Evolutionary conservation across 2,888 invertebrate species (phyloP).

Genomic region (Leistus spinibarbis): DNA sequence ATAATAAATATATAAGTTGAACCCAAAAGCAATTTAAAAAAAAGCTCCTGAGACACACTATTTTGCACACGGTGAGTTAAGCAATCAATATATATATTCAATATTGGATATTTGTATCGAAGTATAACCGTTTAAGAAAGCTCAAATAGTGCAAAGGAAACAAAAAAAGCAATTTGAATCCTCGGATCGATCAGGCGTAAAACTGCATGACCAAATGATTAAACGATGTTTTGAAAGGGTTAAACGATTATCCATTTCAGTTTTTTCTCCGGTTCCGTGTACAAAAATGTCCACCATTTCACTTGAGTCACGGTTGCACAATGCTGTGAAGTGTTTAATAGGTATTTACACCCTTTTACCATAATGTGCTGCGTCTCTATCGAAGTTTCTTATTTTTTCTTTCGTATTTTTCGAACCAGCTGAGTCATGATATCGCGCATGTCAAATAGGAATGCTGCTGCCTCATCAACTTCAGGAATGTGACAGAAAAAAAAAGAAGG

Average conservation of each 20-base stretch:
- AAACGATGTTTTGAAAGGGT: constrained; percentile 37
- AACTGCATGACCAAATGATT: constrained; percentile 37
- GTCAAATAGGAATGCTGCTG: constrained; percentile 54
- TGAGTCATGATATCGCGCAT: constrained; percentile 51
- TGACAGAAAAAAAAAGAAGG: constrained; percentile 47
- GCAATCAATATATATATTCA: too few species aligned
- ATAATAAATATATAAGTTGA: too few species aligned
- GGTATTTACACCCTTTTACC: constrained; percentile 56
- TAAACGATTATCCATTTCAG: constrained; percentile 32
- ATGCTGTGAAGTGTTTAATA: constrained; percentile 48
- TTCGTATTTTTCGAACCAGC: too few species aligned
- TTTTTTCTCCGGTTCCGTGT: constrained; percentile 16
- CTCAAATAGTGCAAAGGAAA: not conserved
- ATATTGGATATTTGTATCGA: too few species aligned
- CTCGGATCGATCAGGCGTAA: constrained; percentile 7
- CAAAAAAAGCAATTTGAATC: not conserved
- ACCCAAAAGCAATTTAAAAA: too few species aligned
- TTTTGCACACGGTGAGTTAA: too few species aligned
- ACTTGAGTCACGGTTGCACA: constrained; percentile 34
- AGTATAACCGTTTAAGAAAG: too few species aligned
- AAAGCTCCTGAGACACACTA: too few species aligned
- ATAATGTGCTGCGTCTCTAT: constrained; percentile 52
- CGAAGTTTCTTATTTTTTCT: constrained; percentile 45
- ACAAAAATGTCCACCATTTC: constrained; percentile 35
- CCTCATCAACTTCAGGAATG: constrained; percentile 48